A percentile compares a stretch with the other conserved stretches of the same genome.
Evolutionary conservation across 2,888 invertebrate genomes (phyloP).

Genomic region (Stenoptilia bipunctidactyla): DNA sequence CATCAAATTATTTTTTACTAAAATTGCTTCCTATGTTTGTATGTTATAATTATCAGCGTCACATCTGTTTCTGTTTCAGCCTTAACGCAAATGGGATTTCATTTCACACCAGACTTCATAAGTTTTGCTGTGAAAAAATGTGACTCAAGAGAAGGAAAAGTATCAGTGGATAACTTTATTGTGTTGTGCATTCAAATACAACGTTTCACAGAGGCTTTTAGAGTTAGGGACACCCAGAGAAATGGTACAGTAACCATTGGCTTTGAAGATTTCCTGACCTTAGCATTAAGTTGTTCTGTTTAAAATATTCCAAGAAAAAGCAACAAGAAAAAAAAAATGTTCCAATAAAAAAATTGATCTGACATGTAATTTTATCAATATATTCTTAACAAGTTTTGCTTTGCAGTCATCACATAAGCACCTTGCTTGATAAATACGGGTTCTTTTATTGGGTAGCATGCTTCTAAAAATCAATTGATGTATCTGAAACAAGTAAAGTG

Average conservation of each 20-base stretch:
- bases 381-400: not conserved
- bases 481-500: conserved; percentile 33
- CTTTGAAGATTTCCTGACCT: conserved; percentile 91
- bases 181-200: conserved; percentile 91
- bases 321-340: no score
- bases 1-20: no score
- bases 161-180: conserved; percentile 90
- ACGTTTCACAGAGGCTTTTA: conserved; percentile 89
- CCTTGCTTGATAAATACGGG: not conserved
- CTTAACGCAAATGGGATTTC: conserved; percentile 89
- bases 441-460: not conserved
- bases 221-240: conserved; percentile 81
- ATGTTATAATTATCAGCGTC: no score
- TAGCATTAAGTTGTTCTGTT: conserved; percentile 82
- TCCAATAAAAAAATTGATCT: no score
- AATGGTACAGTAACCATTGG: conserved; percentile 86
- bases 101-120: conserved; percentile 84
- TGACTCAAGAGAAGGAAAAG: conserved; percentile 73
- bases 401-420: no score
- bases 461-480: conserved; percentile 39
- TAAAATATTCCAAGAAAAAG: no score
- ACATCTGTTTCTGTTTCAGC: conserved; percentile 62
- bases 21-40: no score
- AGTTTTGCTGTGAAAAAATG: conserved; percentile 78
- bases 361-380: not conserved